Evolutionary conservation across 2,797 vertebrate species (phyloP).

Genomic region (Neosalanx taihuensis): DNA sequence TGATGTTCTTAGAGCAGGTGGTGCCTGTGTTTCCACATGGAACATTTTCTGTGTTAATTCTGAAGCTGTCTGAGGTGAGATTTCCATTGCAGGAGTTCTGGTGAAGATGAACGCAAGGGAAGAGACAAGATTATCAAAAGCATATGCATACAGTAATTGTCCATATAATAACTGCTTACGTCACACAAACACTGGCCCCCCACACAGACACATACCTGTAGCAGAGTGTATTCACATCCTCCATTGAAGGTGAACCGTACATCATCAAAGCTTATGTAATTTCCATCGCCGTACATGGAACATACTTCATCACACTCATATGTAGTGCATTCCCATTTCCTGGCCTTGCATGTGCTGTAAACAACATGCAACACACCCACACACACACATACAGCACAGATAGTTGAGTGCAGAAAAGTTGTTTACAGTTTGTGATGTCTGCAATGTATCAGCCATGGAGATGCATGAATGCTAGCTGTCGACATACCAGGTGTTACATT

Average conservation of each 20-base stretch:
- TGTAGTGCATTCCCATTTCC: conserved; percentile 81
- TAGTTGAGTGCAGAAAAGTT: not conserved
- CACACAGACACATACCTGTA: conserved; percentile 74
- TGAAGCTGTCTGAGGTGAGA: conserved; percentile 71
- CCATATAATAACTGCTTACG: conserved; percentile 9
- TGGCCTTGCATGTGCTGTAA: conserved; percentile 77
- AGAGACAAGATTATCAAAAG: not conserved
- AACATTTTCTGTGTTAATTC: conserved; percentile 86
- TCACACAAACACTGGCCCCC: not conserved
- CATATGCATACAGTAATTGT: not conserved
- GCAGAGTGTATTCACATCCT: conserved; percentile 87
- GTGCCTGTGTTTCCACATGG: conserved; percentile 88
- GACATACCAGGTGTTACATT: conserved; percentile 91
- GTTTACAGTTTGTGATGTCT: not conserved
- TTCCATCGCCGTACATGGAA: conserved; percentile 86
- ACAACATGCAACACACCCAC: conserved; percentile 26
- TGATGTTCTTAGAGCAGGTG: conserved; percentile 91
- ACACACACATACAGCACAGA: not conserved
- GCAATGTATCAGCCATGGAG: not conserved
- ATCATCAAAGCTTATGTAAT: conserved; percentile 89
- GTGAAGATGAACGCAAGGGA: not conserved
- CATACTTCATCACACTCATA: conserved; percentile 82
- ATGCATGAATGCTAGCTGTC: not conserved
- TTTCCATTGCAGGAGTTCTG: conserved; percentile 80
- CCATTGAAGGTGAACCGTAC: conserved; percentile 87